Evolutionary conservation across 2,888 invertebrate genomes (phyloP).

Genomic region (Hirtodrosophila alboralis): DNA sequence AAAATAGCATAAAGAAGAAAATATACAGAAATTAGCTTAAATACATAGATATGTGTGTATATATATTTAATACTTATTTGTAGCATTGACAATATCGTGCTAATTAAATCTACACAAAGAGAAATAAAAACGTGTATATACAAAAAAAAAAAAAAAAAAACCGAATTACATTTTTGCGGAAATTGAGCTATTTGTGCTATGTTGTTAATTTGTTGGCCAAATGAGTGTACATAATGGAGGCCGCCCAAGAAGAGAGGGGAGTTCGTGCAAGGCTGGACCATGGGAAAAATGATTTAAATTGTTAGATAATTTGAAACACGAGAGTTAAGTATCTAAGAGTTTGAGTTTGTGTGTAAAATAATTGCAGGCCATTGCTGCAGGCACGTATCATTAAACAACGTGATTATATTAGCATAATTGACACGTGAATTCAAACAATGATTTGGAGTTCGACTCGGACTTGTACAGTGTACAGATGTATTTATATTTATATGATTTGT

Average conservation of each 20-base stretch:
- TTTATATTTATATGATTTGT: background rate
- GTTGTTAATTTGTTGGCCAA: constrained; percentile 61
- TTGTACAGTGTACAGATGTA: constrained; percentile 3
- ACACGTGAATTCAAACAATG: constrained; percentile 1
- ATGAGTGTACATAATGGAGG: constrained; percentile 33
- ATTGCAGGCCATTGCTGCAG: constrained; percentile 10
- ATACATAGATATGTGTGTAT: constrained; percentile 3
- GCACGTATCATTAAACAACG: constrained; percentile 6
- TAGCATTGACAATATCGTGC: constrained; percentile 34
- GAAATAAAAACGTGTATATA: constrained; percentile 5
- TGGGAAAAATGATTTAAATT: constrained; percentile 21
- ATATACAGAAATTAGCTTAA: background rate
- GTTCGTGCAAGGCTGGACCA: constrained; percentile 30
- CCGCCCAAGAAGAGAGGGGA: background rate
- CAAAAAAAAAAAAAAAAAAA: constrained; percentile 23
- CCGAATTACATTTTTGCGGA: constrained; percentile 62
- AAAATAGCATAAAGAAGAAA: constrained; percentile 60
- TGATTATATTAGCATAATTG: constrained; percentile 8
- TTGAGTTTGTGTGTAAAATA: no score
- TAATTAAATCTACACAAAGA: constrained; percentile 48
- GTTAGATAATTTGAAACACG: constrained; percentile 22
- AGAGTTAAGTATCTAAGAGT: constrained; percentile 3
- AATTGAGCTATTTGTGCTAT: constrained; percentile 62
- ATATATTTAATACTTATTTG: constrained; percentile 20
- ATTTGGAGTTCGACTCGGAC: background rate